A percentile compares a stretch with the other conserved stretches of the same genome.
Evolutionary conservation across 2,797 vertebrate species (phyloP).

Genomic region (Pangasius macronema): DNA sequence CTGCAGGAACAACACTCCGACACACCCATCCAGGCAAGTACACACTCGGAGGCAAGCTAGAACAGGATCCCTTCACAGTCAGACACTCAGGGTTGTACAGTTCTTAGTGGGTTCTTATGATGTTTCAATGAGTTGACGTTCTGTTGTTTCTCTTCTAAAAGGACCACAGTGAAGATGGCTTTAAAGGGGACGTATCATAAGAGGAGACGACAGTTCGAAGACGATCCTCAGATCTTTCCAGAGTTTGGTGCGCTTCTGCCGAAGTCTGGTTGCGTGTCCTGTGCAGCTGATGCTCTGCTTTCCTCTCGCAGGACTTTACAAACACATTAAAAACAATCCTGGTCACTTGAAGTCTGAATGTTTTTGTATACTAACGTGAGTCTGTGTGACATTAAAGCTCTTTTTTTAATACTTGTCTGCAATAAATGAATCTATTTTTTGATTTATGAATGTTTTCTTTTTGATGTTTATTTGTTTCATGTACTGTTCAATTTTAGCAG

Average conservation of each 20-base stretch:
- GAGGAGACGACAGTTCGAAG: constrained; percentile 2
- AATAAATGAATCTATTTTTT: constrained; percentile 7
- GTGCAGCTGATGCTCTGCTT: not conserved
- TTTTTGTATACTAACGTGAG: not conserved
- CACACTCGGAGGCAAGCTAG: not conserved
- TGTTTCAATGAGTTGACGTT: not conserved
- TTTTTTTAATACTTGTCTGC: not conserved
- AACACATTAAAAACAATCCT: constrained; percentile 3
- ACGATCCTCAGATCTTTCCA: not conserved
- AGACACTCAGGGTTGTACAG: not conserved
- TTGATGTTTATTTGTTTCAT: not conserved
- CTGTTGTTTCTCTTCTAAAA: constrained; percentile 13
- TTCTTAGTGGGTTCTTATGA: not conserved
- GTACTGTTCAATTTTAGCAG: not conserved
- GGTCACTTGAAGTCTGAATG: constrained; percentile 18
- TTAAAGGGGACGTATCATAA: constrained; percentile 1
- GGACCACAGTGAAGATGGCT: constrained; percentile 35
- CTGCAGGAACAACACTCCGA: constrained; percentile 69
- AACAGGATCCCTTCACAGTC: not conserved
- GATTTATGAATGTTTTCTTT: not conserved
- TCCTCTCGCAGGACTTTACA: not conserved
- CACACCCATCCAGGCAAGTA: constrained; percentile 12
- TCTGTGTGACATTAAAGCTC: not conserved
- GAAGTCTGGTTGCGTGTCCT: not conserved
- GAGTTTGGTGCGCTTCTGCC: not conserved